phyloP scores from a whole-genome alignment of 2,113 vertebrate genomes.

The Sciurus niger region DNA sequence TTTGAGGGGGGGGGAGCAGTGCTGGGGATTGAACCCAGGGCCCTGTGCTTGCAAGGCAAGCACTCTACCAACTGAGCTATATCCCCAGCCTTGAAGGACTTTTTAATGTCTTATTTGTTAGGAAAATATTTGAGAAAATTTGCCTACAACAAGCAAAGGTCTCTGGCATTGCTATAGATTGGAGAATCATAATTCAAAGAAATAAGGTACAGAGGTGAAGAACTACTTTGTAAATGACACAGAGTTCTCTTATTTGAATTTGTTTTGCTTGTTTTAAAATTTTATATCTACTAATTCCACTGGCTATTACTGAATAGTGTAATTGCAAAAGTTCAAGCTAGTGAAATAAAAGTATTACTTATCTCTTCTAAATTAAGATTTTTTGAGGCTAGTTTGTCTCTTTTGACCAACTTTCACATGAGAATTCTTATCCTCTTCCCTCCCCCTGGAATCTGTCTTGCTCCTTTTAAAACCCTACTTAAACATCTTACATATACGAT shows the following conservation, averaged over 20 bases:
- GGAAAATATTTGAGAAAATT: constrained; percentile 54
- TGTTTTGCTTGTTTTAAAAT: constrained; percentile 59
- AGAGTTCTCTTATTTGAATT: constrained; percentile 53
- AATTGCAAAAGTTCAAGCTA: constrained; percentile 46
- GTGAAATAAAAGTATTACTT: constrained; percentile 41
- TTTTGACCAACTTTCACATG: constrained; percentile 61
- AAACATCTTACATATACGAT: constrained; percentile 69
- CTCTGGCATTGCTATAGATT: neutral
- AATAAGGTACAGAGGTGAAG: constrained; percentile 49
- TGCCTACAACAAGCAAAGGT: neutral
- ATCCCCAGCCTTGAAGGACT: neutral
- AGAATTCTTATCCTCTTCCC: neutral
- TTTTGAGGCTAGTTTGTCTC: constrained; percentile 7
- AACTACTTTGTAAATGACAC: constrained; percentile 37
- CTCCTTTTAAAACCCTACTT: constrained; percentile 84
- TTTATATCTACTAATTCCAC: constrained; percentile 7
- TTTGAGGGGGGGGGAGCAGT: too few relatives aligned
- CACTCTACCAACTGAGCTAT: too few relatives aligned
- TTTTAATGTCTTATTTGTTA: constrained; percentile 58
- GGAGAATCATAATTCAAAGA: constrained; percentile 52
- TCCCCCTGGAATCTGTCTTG: constrained; percentile 81
- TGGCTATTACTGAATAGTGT: constrained; percentile 19
- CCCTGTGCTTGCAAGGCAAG: too few relatives aligned
- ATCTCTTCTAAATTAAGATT: constrained; percentile 17
- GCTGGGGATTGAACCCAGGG: too few relatives aligned